Percentiles rank a stretch among this genome's conserved stretches.
phyloP scores from a whole-genome alignment of 2,113 vertebrate genomes.

The Phasianus colchicus region DNA sequence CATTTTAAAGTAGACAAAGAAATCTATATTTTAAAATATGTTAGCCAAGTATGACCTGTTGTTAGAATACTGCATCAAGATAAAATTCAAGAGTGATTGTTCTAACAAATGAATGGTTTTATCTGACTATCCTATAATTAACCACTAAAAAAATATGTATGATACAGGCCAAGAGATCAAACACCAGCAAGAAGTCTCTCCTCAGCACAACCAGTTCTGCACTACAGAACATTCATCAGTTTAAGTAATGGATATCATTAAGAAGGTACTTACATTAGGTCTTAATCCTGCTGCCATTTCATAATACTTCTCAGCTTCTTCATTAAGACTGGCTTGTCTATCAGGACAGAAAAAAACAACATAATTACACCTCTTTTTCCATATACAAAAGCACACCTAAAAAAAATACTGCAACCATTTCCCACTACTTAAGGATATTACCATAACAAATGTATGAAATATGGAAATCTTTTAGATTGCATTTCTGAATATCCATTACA shows the following conservation, averaged over 20 bases:
- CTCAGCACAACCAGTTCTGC: not conserved
- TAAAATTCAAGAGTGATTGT: not conserved
- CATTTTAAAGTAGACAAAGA: not conserved
- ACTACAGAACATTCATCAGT: not conserved
- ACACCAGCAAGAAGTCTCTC: not conserved
- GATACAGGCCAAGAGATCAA: not conserved
- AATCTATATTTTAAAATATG: not conserved
- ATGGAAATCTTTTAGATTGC: not conserved
- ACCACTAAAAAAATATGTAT: not conserved
- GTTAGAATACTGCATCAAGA: not conserved
- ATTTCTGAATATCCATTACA: not conserved
- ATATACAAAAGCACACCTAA: not conserved
- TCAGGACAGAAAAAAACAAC: not conserved
- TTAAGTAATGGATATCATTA: conserved; percentile 36
- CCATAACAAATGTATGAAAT: not conserved
- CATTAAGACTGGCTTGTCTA: conserved; percentile 97
- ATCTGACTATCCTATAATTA: not conserved
- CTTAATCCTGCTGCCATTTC: conserved; percentile 91
- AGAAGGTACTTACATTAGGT: conserved; percentile 91
- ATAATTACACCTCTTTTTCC: not conserved
- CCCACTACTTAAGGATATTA: not conserved
- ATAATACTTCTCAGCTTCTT: conserved; percentile 95
- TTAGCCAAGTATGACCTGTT: not conserved
- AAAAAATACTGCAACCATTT: not conserved
- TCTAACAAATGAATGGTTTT: conserved; percentile 9